Conservation (phyloP, 1,140 invertebrate species). For the Rhynchophorus ferrugineus region DNA sequence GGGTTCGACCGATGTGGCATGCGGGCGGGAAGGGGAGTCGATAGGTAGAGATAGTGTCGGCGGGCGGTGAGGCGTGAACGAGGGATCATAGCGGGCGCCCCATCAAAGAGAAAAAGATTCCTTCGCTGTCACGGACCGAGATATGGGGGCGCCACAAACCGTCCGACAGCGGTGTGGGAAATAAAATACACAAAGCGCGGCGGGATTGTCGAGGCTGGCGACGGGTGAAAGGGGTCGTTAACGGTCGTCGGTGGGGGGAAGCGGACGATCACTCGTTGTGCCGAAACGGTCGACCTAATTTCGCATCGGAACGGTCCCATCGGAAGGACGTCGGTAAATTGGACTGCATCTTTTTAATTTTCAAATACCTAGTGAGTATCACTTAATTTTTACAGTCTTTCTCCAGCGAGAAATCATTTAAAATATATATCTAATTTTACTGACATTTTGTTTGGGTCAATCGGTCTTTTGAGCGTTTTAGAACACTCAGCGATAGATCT, state of each 20-base stretch:
- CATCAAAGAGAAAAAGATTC: not conserved
- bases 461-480: too few species aligned
- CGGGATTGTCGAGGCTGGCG: too few species aligned
- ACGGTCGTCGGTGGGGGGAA: not conserved
- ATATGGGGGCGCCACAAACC: not conserved
- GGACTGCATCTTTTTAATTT: not conserved
- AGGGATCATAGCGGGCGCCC: not conserved
- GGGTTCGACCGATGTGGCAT: not conserved
- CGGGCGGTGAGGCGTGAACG: too few species aligned
- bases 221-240: too few species aligned
- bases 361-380: too few species aligned
- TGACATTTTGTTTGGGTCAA: too few species aligned
- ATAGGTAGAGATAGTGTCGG: not conserved
- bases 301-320: not conserved
- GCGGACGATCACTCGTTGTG: not conserved
- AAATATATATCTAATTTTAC: too few species aligned
- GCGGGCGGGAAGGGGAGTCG: not conserved
- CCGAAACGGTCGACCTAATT: not conserved
- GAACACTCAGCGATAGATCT: too few species aligned
- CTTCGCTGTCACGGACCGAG: not conserved
- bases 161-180: not conserved
- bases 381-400: too few species aligned
- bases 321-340: not conserved
- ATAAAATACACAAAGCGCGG: not conserved
- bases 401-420: too few species aligned